Evolutionary conservation across 37 sponge, comb jelly and placozoan species (phyloP).

Genomic region (Aphrocallistes beatrix): DNA sequence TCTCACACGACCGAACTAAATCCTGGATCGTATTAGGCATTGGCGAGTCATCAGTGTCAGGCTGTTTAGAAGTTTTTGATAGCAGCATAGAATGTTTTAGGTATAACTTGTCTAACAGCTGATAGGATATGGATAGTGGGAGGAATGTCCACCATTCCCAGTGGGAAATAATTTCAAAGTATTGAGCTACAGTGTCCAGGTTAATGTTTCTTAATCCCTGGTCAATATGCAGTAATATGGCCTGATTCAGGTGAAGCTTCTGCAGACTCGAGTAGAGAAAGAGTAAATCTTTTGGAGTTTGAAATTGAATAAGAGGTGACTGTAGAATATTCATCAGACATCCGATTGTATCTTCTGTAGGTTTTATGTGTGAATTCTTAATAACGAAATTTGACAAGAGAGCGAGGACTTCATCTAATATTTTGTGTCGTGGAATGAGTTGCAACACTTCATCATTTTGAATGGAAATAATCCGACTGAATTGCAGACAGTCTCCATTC

Average conservation of each 20-base stretch:
- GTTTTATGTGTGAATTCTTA: too few relatives aligned
- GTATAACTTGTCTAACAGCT: not conserved
- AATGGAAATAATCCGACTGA: too few relatives aligned
- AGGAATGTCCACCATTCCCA: slow-evolving; percentile 50
- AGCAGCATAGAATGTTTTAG: not conserved
- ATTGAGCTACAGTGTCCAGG: slow-evolving; percentile 8
- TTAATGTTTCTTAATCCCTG: not conserved
- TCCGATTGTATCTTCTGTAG: not conserved
- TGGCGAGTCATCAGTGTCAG: not conserved
- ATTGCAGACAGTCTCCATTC: not conserved
- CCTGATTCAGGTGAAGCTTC: not conserved
- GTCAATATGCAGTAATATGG: not conserved
- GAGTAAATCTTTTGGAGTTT: not conserved
- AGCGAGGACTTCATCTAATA: too few relatives aligned
- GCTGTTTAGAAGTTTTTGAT: not conserved
- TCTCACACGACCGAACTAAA: not conserved
- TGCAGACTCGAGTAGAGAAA: not conserved
- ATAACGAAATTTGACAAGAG: too few relatives aligned
- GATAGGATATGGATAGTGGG: slow-evolving; percentile 5
- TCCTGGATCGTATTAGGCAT: not conserved
- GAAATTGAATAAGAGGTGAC: not conserved
- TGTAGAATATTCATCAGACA: not conserved
- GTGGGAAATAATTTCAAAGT: slow-evolving; percentile 18
- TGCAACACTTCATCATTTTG: too few relatives aligned
- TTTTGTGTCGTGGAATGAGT: too few relatives aligned